Evolutionary conservation across 2,888 invertebrate species (phyloP), one percentile per base, ranked within the genome.

Genomic region (Carabus problematicus): DNA sequence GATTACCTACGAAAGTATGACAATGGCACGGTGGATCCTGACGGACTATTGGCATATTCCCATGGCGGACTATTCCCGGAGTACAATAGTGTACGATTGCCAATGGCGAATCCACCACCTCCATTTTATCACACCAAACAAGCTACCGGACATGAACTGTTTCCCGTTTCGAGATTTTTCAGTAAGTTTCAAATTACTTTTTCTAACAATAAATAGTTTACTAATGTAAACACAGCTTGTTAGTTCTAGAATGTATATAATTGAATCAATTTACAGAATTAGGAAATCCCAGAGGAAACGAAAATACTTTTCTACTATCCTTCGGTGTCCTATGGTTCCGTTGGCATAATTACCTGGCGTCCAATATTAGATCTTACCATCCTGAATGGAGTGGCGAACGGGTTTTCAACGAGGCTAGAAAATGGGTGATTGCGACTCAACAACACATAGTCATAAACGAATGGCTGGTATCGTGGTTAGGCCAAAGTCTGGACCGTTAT

Each of bases 31-130:
- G 72, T 86, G 9, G 83, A 82, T 72, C 76, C 78, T 16, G 71
- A 81, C 71, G 85, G 85, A 9, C 74, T 78, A 39, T 74, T 85
- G n/a, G 85, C 85, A 8, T 81, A 77, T 47, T 80, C 81, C 8
- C 74, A 81, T 58, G 77, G 75, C 63, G 81, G 80, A n/a, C 76
- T 82, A 40, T 86, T 85, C 75, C 88, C 88, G 0, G 84, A 79
- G 49, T 75, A 79, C 43, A 88, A 88, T 75, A 79, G 76, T 0
- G 77, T 83, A 39, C 76, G 84, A 52, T 78, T 88, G 40, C 87
- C 87, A 1, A 81, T 86, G 79, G 84, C 84, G 6, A 88, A 87
- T 77, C 86, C 86, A 16, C 87, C 87, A 7, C 84, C 86, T 2
- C 86, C 87, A 0, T 77, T 82, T 59, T 77, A 82, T 72, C 86